phyloP scores from a whole-genome alignment of 2,888 invertebrate genomes.

The Calephelis perditalis region DNA sequence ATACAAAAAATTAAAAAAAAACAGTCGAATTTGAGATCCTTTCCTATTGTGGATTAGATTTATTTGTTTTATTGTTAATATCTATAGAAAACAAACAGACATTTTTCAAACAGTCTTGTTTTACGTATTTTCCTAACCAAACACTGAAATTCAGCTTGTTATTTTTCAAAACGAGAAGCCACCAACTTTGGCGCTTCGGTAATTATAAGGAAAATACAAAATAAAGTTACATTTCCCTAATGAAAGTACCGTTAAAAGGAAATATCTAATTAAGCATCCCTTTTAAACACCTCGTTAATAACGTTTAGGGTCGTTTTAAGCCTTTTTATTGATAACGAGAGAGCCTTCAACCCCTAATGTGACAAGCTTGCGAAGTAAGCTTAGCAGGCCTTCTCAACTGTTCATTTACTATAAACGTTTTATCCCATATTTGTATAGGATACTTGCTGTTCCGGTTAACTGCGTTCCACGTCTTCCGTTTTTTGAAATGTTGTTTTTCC shows the following conservation, averaged over 20 bases:
- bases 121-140: neutral
- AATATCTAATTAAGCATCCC: conserved; percentile 13
- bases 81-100: too few relatives aligned
- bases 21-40: too few relatives aligned
- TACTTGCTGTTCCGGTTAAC: too few relatives aligned
- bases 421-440: too few relatives aligned
- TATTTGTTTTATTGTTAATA: too few relatives aligned
- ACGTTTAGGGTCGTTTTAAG: conserved; percentile 10
- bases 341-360: conserved; percentile 10
- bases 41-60: too few relatives aligned
- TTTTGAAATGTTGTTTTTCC: too few relatives aligned
- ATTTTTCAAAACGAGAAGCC: neutral
- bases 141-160: neutral
- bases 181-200: conserved; percentile 1
- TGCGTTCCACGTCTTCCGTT: too few relatives aligned
- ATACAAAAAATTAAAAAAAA: too few relatives aligned
- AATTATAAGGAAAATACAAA: conserved; percentile 11
- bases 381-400: conserved; percentile 2
- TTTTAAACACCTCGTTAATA: conserved; percentile 12
- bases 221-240: neutral
- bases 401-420: neutral
- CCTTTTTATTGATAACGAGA: conserved; percentile 10
- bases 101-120: too few relatives aligned
- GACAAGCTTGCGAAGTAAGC: conserved; percentile 9
- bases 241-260: conserved; percentile 11